A percentile compares a stretch with the other conserved stretches of the same genome.
Evolutionary conservation across 2,888 invertebrate species (phyloP).

Genomic region (Drosophila suboccidentalis): DNA sequence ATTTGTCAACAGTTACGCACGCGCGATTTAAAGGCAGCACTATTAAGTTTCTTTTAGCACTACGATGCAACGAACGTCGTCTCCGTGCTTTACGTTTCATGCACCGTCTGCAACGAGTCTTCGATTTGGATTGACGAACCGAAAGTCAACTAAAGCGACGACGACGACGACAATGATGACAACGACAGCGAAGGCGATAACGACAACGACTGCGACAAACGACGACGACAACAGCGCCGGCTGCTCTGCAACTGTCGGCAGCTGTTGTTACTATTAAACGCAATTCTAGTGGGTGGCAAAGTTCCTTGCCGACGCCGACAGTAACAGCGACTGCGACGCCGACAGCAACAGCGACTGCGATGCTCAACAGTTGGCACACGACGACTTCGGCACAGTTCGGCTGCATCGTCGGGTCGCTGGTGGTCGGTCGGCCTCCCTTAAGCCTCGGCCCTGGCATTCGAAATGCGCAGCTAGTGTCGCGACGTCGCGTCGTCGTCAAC

Average conservation of each 20-base stretch:
- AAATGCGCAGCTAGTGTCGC: conserved; percentile 54
- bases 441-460: conserved; percentile 27
- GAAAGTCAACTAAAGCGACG: conserved; percentile 16
- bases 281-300: conserved; percentile 34
- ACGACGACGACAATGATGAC: not conserved
- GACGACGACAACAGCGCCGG: not conserved
- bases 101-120: conserved; percentile 71
- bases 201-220: conserved; percentile 4
- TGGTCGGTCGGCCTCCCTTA: conserved; percentile 21
- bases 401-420: too few species aligned
- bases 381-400: conserved; percentile 27
- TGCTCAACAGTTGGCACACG: conserved; percentile 58
- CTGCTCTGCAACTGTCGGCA: conserved; percentile 15
- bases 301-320: conserved; percentile 36
- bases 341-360: too few species aligned
- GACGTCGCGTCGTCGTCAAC: not conserved
- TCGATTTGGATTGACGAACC: conserved; percentile 69
- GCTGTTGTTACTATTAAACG: conserved; percentile 7
- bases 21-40: conserved; percentile 31
- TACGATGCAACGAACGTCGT: conserved; percentile 29
- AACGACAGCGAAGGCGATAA: not conserved
- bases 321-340: too few species aligned
- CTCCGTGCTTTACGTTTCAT: conserved; percentile 38
- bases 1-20: conserved; percentile 41
- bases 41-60: conserved; percentile 5